Percentiles rank a stretch among this genome's conserved stretches.
Conservation (phyloP, 2,888 invertebrate species). For the Campoplex capitator region DNA sequence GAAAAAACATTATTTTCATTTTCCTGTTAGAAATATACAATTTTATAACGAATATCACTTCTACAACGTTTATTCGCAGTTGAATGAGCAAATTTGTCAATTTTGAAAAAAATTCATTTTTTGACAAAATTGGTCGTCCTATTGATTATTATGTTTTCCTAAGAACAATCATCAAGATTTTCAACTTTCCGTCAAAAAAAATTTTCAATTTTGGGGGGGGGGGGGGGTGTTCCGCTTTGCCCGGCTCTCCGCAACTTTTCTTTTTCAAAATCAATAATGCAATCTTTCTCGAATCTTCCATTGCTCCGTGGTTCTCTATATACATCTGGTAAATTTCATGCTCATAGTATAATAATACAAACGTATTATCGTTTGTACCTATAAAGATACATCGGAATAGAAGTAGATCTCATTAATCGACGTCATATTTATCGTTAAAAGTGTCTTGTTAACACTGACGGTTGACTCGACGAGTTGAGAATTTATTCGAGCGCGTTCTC, state of each 20-base stretch:
- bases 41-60: too few species aligned
- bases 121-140: too few species aligned
- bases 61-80: too few species aligned
- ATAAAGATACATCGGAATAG: slow-evolving; percentile 46
- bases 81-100: too few species aligned
- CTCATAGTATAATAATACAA: slow-evolving; percentile 5
- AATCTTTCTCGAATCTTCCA: not conserved
- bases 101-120: too few species aligned
- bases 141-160: too few species aligned
- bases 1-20: too few species aligned
- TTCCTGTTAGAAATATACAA: too few species aligned
- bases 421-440: slow-evolving; percentile 70
- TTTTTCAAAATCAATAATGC: not conserved
- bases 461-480: slow-evolving; percentile 66
- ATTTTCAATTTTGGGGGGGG: too few species aligned
- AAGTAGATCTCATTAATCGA: slow-evolving; percentile 67
- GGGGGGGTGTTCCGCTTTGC: too few species aligned
- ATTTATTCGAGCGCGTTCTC: slow-evolving; percentile 67
- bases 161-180: too few species aligned
- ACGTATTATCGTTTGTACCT: slow-evolving; percentile 16
- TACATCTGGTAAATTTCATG: not conserved
- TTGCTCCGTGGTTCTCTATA: not conserved
- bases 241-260: not conserved
- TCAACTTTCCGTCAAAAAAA: too few species aligned
- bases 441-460: slow-evolving; percentile 70